Evolutionary conservation across 64 coral and sea anemone genomes (phyloP).

Genomic region (Platygyra sinensis): DNA sequence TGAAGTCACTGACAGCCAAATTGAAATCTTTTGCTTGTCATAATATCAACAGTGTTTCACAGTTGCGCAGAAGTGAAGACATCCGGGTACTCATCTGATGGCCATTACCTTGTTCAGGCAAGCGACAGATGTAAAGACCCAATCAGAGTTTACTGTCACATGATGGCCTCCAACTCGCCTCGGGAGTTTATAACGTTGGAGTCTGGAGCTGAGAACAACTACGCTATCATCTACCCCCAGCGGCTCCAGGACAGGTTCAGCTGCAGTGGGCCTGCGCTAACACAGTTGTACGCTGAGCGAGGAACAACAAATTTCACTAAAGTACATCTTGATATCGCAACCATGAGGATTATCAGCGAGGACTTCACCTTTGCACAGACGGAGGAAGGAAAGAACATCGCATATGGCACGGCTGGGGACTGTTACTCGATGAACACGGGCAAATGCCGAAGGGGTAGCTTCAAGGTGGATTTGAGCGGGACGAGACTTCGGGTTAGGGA

Average conservation of each 20-base stretch:
- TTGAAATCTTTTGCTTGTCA: not conserved
- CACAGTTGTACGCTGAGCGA: conserved; percentile 71
- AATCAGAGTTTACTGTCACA: conserved; percentile 82
- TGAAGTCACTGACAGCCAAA: no score
- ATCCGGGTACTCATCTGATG: conserved; percentile 63
- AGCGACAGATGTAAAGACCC: conserved; percentile 82
- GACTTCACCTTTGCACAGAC: conserved; percentile 77
- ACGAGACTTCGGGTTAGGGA: conserved; percentile 72
- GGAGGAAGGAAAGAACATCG: conserved; percentile 44
- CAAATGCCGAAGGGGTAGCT: conserved; percentile 84
- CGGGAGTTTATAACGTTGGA: conserved; percentile 80
- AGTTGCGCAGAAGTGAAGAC: conserved; percentile 76
- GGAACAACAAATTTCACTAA: conserved; percentile 82
- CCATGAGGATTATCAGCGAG: conserved; percentile 59
- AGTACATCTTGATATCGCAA: conserved; percentile 67
- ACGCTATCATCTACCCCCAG: conserved; percentile 72
- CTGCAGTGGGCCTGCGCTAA: conserved; percentile 61
- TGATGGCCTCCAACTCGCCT: conserved; percentile 60
- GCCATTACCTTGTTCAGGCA: conserved; percentile 80
- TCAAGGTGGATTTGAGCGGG: conserved; percentile 83
- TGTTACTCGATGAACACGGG: conserved; percentile 86
- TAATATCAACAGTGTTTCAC: conserved; percentile 65
- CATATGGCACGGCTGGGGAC: conserved; percentile 96
- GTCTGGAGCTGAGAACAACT: conserved; percentile 79
- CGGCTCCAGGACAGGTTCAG: conserved; percentile 76